Percentiles rank a stretch among this genome's conserved stretches.
These are phyloP conservation scores for Nesidiocoris tenuis DNA, from an alignment of 2,888 invertebrate genomes.

Conservation along the genomic window DNA sequence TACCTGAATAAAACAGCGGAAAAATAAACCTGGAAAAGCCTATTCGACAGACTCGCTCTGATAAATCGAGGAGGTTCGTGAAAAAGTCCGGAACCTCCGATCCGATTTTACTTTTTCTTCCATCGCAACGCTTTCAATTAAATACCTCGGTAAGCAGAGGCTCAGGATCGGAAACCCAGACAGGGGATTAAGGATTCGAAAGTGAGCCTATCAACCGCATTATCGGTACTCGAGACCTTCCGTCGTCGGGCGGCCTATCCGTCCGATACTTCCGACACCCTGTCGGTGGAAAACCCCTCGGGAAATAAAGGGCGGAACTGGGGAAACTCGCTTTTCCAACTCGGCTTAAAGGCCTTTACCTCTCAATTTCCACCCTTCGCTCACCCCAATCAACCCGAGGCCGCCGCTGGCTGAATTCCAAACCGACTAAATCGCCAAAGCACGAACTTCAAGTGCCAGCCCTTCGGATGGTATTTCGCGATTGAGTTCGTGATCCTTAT, in stretches of 20 bases:
- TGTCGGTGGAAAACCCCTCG: neutral
- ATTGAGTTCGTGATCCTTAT: neutral
- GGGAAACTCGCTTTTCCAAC: neutral
- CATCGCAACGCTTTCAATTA: no score
- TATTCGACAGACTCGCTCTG: no score
- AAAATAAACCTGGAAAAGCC: no score
- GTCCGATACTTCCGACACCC: neutral
- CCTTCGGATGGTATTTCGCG: neutral
- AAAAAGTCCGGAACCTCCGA: no score
- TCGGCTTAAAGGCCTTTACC: neutral
- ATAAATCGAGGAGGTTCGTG: no score
- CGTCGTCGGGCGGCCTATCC: neutral
- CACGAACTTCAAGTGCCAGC: neutral
- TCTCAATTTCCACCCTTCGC: neutral
- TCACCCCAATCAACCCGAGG: neutral
- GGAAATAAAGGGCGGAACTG: neutral
- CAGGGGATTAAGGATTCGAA: no score
- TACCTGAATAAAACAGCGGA: no score
- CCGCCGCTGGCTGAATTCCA: neutral
- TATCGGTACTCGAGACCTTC: no score
- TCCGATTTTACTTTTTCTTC: no score
- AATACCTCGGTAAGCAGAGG: no score
- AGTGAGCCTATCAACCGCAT: no score
- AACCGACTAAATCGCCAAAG: neutral
- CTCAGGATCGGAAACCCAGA: no score